Conservation (phyloP, 1,140 invertebrate genomes). For the Heliconius hermathena region DNA sequence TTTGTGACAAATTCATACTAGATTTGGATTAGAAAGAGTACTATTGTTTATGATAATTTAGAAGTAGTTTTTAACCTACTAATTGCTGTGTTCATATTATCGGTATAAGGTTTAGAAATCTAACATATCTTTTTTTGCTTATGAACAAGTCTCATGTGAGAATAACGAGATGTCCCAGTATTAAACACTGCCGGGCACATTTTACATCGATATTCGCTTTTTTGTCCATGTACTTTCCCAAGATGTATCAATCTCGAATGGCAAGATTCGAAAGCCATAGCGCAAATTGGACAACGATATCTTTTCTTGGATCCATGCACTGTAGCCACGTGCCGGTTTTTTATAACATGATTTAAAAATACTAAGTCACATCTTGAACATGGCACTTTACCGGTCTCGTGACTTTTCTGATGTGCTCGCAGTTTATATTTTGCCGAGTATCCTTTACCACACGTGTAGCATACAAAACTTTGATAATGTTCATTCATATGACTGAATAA, state of each 20-base stretch:
- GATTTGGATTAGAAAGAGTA: background rate
- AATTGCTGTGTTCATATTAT: background rate
- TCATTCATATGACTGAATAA: constrained; percentile 65
- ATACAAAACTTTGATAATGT: constrained; percentile 82
- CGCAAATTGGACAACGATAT: constrained; percentile 61
- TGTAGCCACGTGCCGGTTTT: constrained; percentile 46
- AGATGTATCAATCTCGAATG: constrained; percentile 57
- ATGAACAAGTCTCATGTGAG: constrained; percentile 57
- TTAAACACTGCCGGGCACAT: constrained; percentile 55
- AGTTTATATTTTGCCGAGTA: constrained; percentile 82
- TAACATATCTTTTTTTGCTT: constrained; percentile 38
- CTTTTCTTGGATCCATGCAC: constrained; percentile 53
- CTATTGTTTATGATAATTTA: background rate
- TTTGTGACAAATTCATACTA: background rate
- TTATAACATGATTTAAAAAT: constrained; percentile 62
- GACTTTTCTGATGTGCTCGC: constrained; percentile 79
- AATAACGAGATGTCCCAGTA: constrained; percentile 47
- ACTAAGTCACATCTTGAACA: constrained; percentile 89
- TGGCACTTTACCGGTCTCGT: constrained; percentile 81
- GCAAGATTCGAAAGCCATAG: constrained; percentile 51
- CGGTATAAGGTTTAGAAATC: background rate
- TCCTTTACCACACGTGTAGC: constrained; percentile 84
- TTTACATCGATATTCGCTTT: constrained; percentile 56
- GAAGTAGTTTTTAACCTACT: background rate
- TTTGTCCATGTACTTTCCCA: constrained; percentile 54